phyloP scores from a whole-genome alignment of 2,113 vertebrate genomes.

The Hemiprocne comata region DNA sequence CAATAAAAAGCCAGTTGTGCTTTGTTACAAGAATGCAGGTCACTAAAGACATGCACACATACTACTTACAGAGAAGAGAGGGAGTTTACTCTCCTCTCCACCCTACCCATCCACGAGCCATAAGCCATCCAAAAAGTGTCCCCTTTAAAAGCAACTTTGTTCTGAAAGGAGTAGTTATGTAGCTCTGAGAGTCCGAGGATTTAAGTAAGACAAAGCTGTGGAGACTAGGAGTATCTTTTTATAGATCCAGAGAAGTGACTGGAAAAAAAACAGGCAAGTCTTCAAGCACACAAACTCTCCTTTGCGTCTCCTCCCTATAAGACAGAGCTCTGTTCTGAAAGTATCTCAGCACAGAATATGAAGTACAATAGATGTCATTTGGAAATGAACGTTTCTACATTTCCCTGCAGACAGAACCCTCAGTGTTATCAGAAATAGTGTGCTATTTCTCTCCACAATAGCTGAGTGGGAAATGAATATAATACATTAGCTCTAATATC shows the following conservation, averaged over 20 bases:
- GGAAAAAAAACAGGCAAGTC: background rate
- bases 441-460: background rate
- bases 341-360: background rate
- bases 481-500: background rate
- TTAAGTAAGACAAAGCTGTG: background rate
- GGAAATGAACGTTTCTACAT: background rate
- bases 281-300: conserved; percentile 2
- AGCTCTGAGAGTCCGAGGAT: background rate
- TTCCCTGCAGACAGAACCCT: background rate
- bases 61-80: background rate
- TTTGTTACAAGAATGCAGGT: background rate
- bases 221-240: background rate
- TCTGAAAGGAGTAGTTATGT: background rate
- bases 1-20: background rate
- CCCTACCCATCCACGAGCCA: background rate
- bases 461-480: background rate
- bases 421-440: background rate
- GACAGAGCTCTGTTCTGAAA: background rate
- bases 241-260: background rate
- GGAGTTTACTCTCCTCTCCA: background rate
- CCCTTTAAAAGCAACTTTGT: background rate
- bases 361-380: background rate
- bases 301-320: background rate
- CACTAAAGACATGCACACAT: background rate
- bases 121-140: background rate